Evolutionary conservation across 2,888 invertebrate species (phyloP), one percentile per base, ranked within the genome.

Genomic region (Psococerastis gibbosa): DNA sequence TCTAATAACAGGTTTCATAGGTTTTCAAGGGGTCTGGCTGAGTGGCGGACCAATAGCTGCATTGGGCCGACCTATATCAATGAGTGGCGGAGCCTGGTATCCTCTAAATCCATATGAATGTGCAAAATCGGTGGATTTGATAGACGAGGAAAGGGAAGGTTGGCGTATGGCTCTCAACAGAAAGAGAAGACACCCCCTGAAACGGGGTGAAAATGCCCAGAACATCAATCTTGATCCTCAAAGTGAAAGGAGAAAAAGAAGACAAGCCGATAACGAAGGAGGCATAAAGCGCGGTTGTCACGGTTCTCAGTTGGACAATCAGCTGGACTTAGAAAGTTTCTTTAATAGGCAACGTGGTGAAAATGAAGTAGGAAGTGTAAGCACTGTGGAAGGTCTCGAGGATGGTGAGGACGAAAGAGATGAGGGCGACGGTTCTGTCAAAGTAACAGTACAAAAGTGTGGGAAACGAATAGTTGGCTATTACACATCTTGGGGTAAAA

Each of bases 401-500:
- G 18, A 5, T 8, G 41, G 13, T 8, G 38, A 20, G 9, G 44
- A 18, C 15, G 44, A 32, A 32, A 27, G 11, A 11, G 38, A 3
- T 32, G 44, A 44, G n/a, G 46, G 23, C 8, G 46, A 41, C 3
- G 46, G 38, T 3, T 16, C 38, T 22, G 18, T 32, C 2, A n/a
- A 43, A 2, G 33, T 44, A 3, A 45, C 20, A 4, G 33, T 45
- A n/a, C 33, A 44, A 22, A 43, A 43, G 3, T 49, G 49, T 17
- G 44, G 43, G 16, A 49, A 49, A 35, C 43, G 48, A 2, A 45
- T 49, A 2, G 32, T 49, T 8, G 49, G 49, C 9, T 49, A 49
- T 27, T 48, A 48, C 23, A 48, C 49, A 8, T 48, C 48, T 9
- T 49, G 49, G 49, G 48, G 48, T 11, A 23, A 43, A 11, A 48